phyloP scores from a whole-genome alignment of 64 coral and sea anemone genomes.

The Anthopleura sola region DNA sequence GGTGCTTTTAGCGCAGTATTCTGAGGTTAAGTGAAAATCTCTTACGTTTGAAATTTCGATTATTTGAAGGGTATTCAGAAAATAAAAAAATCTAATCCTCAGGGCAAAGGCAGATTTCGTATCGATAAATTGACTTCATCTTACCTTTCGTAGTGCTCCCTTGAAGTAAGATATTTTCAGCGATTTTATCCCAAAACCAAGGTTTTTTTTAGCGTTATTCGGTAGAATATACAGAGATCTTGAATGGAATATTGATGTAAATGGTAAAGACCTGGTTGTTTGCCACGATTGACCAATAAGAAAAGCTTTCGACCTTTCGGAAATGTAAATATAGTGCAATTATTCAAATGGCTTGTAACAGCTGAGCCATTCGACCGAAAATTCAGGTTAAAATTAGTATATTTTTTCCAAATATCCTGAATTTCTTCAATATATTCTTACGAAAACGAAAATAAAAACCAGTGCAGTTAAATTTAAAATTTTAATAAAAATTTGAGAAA shows the following conservation, averaged over 20 bases:
- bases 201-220: neutral
- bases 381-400: neutral
- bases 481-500: neutral
- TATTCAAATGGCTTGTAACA: neutral
- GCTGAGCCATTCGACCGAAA: neutral
- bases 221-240: neutral
- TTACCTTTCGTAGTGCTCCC: neutral
- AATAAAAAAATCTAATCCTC: neutral
- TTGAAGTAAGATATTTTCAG: neutral
- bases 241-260: neutral
- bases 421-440: no score
- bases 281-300: neutral
- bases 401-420: no score
- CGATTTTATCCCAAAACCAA: neutral
- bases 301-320: neutral
- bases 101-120: neutral
- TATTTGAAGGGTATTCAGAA: neutral
- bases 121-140: neutral
- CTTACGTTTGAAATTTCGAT: neutral
- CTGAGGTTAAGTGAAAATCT: neutral
- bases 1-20: neutral
- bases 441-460: neutral
- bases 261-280: neutral
- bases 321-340: constrained; percentile 1
- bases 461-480: neutral